Base-by-base conservation (phyloP, 2,888 invertebrate genomes). In the Pyrrhia umbra region DNA sequence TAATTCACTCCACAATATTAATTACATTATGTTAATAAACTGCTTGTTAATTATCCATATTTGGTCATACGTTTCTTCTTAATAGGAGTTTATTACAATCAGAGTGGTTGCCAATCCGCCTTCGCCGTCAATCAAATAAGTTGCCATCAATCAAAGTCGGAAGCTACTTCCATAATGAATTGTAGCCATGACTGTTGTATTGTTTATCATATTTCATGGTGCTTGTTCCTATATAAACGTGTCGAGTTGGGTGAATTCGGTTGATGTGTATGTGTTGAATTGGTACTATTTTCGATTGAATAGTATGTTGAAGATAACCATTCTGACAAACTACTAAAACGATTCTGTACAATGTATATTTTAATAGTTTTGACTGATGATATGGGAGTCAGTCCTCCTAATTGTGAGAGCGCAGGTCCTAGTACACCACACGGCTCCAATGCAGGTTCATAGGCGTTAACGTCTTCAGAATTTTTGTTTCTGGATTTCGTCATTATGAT, bases 111-210 rank as follows among this genome's bases (percentile, higher is more conserved):
- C 2, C 18, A 15, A 50, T 68, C 68, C 50, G 68, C 21, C 15
- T 21, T 18, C 18, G 13, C 25, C 37, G 18, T 46, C 40, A 51
- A 27, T 67, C 13, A 34, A 18, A 34, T 27, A 49, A 73, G 18
- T n/a, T 9, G 8, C 10, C n/a, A 49, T 66, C n/a, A n/a, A 39
- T 56, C 16, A 45, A 1, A 6, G 6, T 13, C 74, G 74, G 68
- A 68, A 68, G 68, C 27, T 8, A 40, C 50, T 50, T 67, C 37
- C 25, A 40, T 73, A 66, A 34, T 64, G 6, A 37, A 18, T 34
- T 6, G 0, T 34, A 27, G 8, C 47, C n/a, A 30, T 49, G 27
- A 2, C 13, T 54, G n/a, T 34, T n/a, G 30, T 37, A 39, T 47
- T 8, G 34, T 49, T 23, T 9, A 18, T 52, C 27, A 18, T 49